A percentile compares a stretch with the other conserved stretches of the same genome.
phyloP scores from a whole-genome alignment of 2,888 invertebrate species.

The Philereme vetulata region DNA sequence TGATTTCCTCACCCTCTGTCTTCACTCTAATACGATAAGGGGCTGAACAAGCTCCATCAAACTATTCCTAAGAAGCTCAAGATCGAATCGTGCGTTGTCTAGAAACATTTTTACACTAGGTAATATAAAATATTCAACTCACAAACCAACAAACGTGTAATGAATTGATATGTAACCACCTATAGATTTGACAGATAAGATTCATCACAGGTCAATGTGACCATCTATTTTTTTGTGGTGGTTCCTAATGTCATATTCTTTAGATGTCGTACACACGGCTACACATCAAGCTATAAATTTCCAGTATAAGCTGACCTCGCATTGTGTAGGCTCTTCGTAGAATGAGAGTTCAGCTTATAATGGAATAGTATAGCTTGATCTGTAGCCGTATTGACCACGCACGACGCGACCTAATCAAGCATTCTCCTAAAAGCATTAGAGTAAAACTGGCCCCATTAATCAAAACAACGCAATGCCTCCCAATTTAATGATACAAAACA shows the following conservation, averaged over 20 bases:
- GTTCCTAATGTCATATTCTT: conserved; percentile 10
- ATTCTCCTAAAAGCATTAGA: conserved; percentile 19
- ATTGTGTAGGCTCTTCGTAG: too few relatives aligned
- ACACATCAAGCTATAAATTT: too few relatives aligned
- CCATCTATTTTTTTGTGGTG: conserved; percentile 12
- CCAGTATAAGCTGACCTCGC: too few relatives aligned
- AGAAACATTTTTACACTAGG: too few relatives aligned
- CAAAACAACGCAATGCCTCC: conserved; percentile 29
- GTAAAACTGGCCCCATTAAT: conserved; percentile 31
- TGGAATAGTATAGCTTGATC: too few relatives aligned
- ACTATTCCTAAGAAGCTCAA: conserved; percentile 1
- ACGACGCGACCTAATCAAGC: conserved; percentile 10
- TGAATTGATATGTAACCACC: conserved; percentile 1
- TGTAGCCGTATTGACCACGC: too few relatives aligned
- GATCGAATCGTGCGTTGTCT: too few relatives aligned
- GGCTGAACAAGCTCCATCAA: conserved; percentile 5
- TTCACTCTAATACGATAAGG: conserved; percentile 17
- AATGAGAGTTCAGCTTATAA: too few relatives aligned
- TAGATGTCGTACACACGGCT: conserved; percentile 17
- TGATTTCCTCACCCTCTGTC: conserved; percentile 40
- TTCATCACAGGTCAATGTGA: conserved; percentile 11
- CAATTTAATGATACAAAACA: conserved; percentile 6
- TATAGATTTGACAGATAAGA: conserved; percentile 18
- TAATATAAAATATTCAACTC: not conserved
- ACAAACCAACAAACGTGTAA: conserved; percentile 3